Evolutionary conservation across 2,888 invertebrate genomes (phyloP).

Genomic region (Chrysodeixis includens): DNA sequence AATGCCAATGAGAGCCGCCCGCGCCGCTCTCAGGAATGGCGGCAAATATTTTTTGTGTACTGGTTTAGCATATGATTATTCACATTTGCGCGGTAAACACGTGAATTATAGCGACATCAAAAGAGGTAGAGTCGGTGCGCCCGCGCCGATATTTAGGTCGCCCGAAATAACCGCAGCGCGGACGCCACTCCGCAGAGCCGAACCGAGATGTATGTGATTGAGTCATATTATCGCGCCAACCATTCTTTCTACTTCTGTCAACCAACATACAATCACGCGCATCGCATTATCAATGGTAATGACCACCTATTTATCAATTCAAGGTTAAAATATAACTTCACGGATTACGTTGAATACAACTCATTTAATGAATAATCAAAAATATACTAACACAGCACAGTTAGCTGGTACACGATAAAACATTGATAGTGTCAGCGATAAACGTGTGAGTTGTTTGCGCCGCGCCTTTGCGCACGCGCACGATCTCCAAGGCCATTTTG

Average conservation of each 20-base stretch:
- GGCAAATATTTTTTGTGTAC: constrained; percentile 55
- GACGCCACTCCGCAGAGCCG: constrained; percentile 63
- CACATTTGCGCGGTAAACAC: constrained; percentile 61
- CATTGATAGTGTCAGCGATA: constrained; percentile 76
- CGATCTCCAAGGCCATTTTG: constrained; percentile 84
- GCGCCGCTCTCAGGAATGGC: constrained; percentile 24
- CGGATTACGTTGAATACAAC: constrained; percentile 36
- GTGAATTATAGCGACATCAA: constrained; percentile 63
- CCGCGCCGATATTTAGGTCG: constrained; percentile 86
- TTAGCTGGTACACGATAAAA: constrained; percentile 73
- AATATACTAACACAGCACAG: constrained; percentile 53
- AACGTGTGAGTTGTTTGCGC: constrained; percentile 74
- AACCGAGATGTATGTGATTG: constrained; percentile 29
- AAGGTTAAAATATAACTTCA: constrained; percentile 55
- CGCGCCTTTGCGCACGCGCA: constrained; percentile 74
- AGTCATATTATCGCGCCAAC: constrained; percentile 20
- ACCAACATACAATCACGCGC: constrained; percentile 32
- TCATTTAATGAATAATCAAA: constrained; percentile 58
- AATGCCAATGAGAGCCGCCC: constrained; percentile 21
- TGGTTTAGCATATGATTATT: constrained; percentile 51
- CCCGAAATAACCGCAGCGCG: constrained; percentile 80
- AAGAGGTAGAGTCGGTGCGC: constrained; percentile 67
- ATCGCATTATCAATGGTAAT: constrained; percentile 42
- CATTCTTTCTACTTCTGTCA: constrained; percentile 18
- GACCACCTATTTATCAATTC: constrained; percentile 55